phyloP scores from a whole-genome alignment of 2,888 invertebrate species.

The Abrostola triplasia region DNA sequence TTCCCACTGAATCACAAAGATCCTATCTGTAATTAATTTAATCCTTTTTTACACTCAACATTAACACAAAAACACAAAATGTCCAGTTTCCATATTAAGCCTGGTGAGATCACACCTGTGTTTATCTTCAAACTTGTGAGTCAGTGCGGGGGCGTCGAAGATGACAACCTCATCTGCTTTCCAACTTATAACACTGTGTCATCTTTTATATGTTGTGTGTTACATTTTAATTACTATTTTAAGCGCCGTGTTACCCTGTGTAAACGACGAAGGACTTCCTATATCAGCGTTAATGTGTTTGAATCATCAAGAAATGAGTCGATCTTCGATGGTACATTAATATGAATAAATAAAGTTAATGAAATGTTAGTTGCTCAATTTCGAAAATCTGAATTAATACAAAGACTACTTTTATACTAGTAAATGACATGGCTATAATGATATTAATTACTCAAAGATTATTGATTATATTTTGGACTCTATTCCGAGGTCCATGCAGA shows the following conservation, averaged over 20 bases:
- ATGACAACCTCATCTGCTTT: slow-evolving; percentile 43
- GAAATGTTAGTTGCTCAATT: too few species aligned
- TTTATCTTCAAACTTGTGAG: slow-evolving; percentile 20
- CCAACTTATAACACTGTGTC: slow-evolving; percentile 29
- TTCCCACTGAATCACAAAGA: background rate
- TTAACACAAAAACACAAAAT: slow-evolving; percentile 26
- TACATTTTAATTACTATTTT: slow-evolving; percentile 6
- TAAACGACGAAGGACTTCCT: slow-evolving; percentile 17
- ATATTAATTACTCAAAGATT: too few species aligned
- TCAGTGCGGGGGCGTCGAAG: slow-evolving; percentile 48
- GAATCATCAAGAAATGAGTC: slow-evolving; percentile 5
- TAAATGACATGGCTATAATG: too few species aligned
- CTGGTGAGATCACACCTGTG: slow-evolving; percentile 50
- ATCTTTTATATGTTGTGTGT: background rate
- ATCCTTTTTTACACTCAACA: slow-evolving; percentile 17
- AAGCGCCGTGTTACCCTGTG: slow-evolving; percentile 18
- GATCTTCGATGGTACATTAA: background rate
- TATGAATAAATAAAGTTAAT: too few species aligned
- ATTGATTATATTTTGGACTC: too few species aligned
- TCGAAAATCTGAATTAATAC: too few species aligned
- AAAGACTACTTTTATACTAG: too few species aligned
- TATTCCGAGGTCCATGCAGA: too few species aligned
- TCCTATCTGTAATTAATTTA: slow-evolving; percentile 24
- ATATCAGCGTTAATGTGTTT: slow-evolving; percentile 4
- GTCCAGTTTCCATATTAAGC: slow-evolving; percentile 40